Percentiles rank a stretch among this genome's conserved stretches.
phyloP scores from a whole-genome alignment of 2,797 vertebrate genomes.

The Uromys caudimaculatus region DNA sequence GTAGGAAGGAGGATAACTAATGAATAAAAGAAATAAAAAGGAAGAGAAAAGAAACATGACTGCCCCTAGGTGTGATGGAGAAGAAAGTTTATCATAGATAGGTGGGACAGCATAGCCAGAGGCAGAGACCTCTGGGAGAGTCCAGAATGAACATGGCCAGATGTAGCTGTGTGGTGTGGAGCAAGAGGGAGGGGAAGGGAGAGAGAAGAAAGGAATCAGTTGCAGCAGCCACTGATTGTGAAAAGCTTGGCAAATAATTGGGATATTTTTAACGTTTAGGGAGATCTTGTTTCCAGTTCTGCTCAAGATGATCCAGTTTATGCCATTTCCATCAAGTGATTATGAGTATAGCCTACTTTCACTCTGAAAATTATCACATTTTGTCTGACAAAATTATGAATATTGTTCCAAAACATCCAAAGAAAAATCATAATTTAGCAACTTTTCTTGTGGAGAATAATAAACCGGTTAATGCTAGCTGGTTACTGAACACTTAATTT shows the following conservation, averaged over 20 bases:
- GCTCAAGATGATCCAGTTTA: neutral
- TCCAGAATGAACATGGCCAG: neutral
- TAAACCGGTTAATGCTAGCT: neutral
- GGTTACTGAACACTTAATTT: neutral
- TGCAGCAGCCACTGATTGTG: neutral
- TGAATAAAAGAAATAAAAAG: neutral
- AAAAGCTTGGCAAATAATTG: neutral
- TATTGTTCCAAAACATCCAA: neutral
- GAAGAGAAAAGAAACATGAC: neutral
- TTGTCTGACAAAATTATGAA: slow-evolving; percentile 13
- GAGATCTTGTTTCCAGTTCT: neutral
- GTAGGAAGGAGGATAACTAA: neutral
- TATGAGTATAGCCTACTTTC: neutral
- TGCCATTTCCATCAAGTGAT: neutral
- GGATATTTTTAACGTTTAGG: neutral
- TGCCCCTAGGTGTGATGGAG: neutral
- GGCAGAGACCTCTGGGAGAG: neutral
- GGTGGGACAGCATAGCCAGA: no score
- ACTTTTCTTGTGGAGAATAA: neutral
- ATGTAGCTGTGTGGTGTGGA: neutral
- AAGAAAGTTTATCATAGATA: neutral
- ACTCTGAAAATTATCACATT: neutral
- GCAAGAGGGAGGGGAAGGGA: neutral
- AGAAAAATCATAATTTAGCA: neutral
- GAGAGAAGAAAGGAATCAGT: neutral